These are phyloP conservation scores for Pseudomyrmex concolor DNA, from an alignment of 1,140 invertebrate genomes.

Conservation along the genomic window DNA sequence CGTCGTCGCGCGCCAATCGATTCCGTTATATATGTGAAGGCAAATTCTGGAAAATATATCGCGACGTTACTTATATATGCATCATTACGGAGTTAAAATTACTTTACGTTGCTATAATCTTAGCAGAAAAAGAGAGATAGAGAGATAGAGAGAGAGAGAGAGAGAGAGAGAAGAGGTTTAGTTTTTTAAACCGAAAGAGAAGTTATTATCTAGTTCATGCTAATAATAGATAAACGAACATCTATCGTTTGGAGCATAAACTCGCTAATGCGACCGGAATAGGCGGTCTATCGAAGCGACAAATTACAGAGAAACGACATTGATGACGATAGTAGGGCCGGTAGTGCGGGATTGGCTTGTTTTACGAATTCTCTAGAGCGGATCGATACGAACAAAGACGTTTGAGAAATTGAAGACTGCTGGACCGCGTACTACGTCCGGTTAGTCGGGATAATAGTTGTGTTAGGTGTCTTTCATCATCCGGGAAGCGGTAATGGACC, in stretches of 20 bases:
- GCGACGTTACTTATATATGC: background rate
- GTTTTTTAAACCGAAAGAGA: background rate
- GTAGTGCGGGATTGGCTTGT: background rate
- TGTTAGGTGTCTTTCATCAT: slow-evolving; percentile 57
- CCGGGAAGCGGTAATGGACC: slow-evolving; percentile 59
- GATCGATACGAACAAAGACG: slow-evolving; percentile 64
- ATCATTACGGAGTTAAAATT: too few species aligned
- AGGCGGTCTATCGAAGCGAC: slow-evolving; percentile 21
- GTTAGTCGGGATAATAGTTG: slow-evolving; percentile 37
- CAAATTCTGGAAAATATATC: background rate
- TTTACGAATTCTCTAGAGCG: slow-evolving; percentile 49
- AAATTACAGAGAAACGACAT: slow-evolving; percentile 38
- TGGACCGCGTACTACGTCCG: slow-evolving; percentile 39
- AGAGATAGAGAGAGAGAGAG: too few species aligned
- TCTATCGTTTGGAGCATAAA: slow-evolving; percentile 5
- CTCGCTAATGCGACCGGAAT: slow-evolving; percentile 1
- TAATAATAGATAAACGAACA: slow-evolving; percentile 16
- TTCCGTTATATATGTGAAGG: slow-evolving; percentile 1
- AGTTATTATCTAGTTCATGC: background rate
- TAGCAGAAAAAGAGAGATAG: background rate
- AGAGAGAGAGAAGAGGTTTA: too few species aligned
- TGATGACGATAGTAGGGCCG: background rate
- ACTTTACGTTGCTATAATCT: background rate
- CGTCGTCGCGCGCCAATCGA: slow-evolving; percentile 1
- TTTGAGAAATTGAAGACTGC: slow-evolving; percentile 61